Conservation (phyloP, 2,888 invertebrate species). For the Muschampia plurimacula region DNA sequence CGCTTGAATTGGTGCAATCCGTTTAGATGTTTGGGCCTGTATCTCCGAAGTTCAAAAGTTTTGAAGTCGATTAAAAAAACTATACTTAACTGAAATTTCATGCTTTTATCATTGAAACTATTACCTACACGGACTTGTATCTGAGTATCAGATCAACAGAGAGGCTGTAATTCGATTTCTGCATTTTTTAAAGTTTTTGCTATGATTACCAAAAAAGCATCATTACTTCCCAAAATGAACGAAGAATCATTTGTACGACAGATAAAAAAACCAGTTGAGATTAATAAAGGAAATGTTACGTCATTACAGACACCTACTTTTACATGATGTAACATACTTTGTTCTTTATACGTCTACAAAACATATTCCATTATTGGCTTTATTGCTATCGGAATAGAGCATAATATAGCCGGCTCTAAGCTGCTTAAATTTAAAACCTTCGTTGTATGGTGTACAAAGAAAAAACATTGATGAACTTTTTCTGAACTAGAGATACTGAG, state of each 20-base stretch:
- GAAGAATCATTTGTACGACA: conserved; percentile 6
- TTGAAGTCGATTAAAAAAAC: too few species aligned
- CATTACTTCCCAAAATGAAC: not conserved
- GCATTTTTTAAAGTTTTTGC: not conserved
- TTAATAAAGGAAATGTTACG: conserved; percentile 19
- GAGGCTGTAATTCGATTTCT: not conserved
- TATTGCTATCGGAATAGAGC: not conserved
- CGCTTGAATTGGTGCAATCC: too few species aligned
- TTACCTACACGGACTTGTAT: too few species aligned
- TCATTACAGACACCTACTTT: conserved; percentile 15
- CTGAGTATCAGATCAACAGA: not conserved
- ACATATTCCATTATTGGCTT: not conserved
- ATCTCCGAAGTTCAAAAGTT: too few species aligned
- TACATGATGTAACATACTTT: not conserved
- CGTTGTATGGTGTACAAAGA: conserved; percentile 5
- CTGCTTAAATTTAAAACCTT: not conserved
- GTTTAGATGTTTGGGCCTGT: too few species aligned
- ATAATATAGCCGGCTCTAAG: not conserved
- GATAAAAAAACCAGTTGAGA: conserved; percentile 5
- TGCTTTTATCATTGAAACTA: too few species aligned
- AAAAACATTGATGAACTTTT: conserved; percentile 30
- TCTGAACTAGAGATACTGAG: conserved; percentile 6
- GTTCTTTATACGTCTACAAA: not conserved
- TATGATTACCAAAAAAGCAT: not conserved
- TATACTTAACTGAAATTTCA: too few species aligned